Evolutionary conservation across 2,113 vertebrate genomes (phyloP), one percentile per base, ranked within the genome.

Genomic region (Prionailurus viverrinus): DNA sequence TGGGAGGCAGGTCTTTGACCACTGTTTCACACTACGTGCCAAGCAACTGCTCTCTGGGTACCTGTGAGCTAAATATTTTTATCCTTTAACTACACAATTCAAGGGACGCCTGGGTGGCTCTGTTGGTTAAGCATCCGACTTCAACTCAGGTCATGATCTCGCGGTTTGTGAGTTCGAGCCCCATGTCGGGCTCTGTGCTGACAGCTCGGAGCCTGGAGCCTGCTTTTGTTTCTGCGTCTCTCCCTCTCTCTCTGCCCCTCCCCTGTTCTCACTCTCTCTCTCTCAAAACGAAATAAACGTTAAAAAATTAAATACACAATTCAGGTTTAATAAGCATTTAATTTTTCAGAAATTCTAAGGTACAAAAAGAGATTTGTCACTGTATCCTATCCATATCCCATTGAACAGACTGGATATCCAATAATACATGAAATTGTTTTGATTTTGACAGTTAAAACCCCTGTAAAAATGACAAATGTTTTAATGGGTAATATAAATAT

Each of bases 371-470:
- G 45, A 51, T 27, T 51, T 68, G 10, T 90, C 29, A 71, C 51
- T 83, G 55, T 79, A 73, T 61, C 27, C n/a, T 58, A 82, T 86
- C 55, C 66, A 65, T 65, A 88, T 48, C 21, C 74, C 71, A 21
- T 58, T 15, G 39, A 89, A 41, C 33, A 88, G 31, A 95, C 74
- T 51, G 48, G 83, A 36, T 89, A 89, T n/a, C 45, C 51, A 55
- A 53, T 12, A 91, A 61, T 48, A 76, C 33, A 58, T 71, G 61
- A 45, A 16, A 74, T 86, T 88, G 66, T 53, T 97, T 94, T 76
- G 89, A 76, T 93, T 95, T 83, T 88, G 85, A 65, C 33, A 95
- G 76, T 74, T 78, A 87, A 69, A 98, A 95, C 74, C 94, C 36
- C 23, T 29, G n/a, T 76, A 80, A 81, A 88, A 90, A 58, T 96